Evolutionary conservation across 1,140 invertebrate species (phyloP).

Genomic region (Acromyrmex echinatior): DNA sequence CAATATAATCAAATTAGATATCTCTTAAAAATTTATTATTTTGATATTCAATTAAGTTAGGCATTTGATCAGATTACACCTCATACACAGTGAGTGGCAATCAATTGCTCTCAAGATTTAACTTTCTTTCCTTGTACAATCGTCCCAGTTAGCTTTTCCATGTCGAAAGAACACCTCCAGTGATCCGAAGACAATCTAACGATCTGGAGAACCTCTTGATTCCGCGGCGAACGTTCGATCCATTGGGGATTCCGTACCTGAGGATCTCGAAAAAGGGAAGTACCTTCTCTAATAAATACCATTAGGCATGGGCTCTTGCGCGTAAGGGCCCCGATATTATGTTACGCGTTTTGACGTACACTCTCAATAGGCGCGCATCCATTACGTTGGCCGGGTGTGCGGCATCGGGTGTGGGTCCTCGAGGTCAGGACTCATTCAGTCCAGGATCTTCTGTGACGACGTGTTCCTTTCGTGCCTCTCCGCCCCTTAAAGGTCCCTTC

Average conservation of each 20-base stretch:
- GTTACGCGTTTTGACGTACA: constrained; percentile 82
- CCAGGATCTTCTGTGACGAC: constrained; percentile 49
- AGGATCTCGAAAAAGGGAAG: constrained; percentile 11
- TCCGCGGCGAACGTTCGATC: constrained; percentile 8
- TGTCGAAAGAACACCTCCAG: constrained; percentile 14
- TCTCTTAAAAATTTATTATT: background rate
- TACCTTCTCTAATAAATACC: constrained; percentile 85
- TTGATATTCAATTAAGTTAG: background rate
- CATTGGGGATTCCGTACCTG: constrained; percentile 54
- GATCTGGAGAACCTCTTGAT: constrained; percentile 55
- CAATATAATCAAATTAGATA: background rate
- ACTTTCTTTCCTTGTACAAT: constrained; percentile 24
- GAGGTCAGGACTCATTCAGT: constrained; percentile 62
- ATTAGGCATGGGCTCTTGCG: constrained; percentile 84
- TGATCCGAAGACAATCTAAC: constrained; percentile 50
- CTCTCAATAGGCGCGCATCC: constrained; percentile 82
- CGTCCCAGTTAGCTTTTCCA: constrained; percentile 41
- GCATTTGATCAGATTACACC: constrained; percentile 9
- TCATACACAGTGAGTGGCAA: background rate
- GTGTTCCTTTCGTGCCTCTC: constrained; percentile 28
- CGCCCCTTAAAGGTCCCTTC: constrained; percentile 16
- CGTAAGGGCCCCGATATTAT: constrained; percentile 83
- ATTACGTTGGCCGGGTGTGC: constrained; percentile 80
- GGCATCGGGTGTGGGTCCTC: constrained; percentile 75
- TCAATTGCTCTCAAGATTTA: constrained; percentile 34